These are phyloP conservation scores for Bombus fervidus DNA, from an alignment of 1,140 invertebrate genomes.

Conservation along the genomic window DNA sequence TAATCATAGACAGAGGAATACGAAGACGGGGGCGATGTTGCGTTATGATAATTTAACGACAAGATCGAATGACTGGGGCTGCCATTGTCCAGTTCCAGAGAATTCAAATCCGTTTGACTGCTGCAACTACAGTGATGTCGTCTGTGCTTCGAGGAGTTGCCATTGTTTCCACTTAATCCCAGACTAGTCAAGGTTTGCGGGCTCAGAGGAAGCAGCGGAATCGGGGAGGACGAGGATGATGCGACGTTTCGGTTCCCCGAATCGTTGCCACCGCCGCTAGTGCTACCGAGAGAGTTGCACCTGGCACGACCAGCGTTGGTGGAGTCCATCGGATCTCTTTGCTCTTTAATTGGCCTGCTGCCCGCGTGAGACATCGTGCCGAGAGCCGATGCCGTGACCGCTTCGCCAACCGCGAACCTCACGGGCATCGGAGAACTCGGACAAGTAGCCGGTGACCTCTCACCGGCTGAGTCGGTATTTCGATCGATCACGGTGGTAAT, in stretches of 20 bases:
- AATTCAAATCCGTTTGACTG: constrained; percentile 87
- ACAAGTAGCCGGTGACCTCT: constrained; percentile 76
- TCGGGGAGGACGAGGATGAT: constrained; percentile 73
- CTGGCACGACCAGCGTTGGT: constrained; percentile 69
- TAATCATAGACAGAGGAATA: constrained; percentile 60
- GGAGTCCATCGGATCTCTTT: constrained; percentile 44
- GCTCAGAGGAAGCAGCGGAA: constrained; percentile 83
- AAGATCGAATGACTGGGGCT: constrained; percentile 75
- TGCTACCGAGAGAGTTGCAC: constrained; percentile 80
- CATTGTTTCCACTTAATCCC: constrained; percentile 81
- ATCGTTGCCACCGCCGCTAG: constrained; percentile 51
- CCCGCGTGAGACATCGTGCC: constrained; percentile 37
- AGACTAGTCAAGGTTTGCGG: constrained; percentile 85
- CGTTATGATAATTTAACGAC: constrained; percentile 65
- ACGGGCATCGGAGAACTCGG: constrained; percentile 81
- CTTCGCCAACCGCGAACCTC: constrained; percentile 87
- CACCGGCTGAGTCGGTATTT: constrained; percentile 26
- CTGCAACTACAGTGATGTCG: constrained; percentile 86
- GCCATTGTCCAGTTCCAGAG: constrained; percentile 70
- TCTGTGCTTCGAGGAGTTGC: constrained; percentile 61
- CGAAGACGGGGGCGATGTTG: constrained; percentile 62
- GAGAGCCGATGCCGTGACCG: constrained; percentile 81
- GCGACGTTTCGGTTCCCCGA: constrained; percentile 57
- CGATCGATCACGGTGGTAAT: constrained; percentile 22
- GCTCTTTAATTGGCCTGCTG: constrained; percentile 49